phyloP scores from a whole-genome alignment of 92 coral and sea anemone genomes.

The Heliopora coerulea region DNA sequence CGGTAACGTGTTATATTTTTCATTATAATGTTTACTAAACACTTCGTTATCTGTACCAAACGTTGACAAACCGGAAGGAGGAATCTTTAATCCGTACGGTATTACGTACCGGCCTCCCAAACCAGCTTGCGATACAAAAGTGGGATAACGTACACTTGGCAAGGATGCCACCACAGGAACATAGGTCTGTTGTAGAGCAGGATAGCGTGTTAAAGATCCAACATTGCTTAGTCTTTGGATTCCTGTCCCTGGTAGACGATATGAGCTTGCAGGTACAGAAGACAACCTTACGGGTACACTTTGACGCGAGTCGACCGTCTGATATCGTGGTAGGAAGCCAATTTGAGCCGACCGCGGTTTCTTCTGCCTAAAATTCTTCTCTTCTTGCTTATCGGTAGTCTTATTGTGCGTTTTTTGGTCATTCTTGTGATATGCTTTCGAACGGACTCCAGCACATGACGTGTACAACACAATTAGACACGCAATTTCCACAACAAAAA shows the following conservation, averaged over 20 bases:
- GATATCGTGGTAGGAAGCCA: neutral
- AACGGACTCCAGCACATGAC: neutral
- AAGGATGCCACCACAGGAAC: conserved; percentile 5
- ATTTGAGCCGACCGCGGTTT: conserved; percentile 24
- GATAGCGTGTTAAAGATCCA: neutral
- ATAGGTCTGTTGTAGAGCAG: conserved; percentile 5
- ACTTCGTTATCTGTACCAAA: neutral
- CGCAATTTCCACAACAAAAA: neutral
- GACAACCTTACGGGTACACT: conserved; percentile 16
- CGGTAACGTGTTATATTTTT: conserved; percentile 30
- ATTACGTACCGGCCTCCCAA: conserved; percentile 10
- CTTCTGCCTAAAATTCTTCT: conserved; percentile 2
- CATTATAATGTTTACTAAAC: conserved; percentile 18
- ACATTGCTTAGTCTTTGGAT: conserved; percentile 1
- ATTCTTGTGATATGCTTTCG: neutral
- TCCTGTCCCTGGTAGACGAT: neutral
- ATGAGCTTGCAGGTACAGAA: conserved; percentile 15
- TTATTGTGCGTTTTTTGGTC: neutral
- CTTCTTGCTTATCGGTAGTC: neutral
- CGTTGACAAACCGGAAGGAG: neutral
- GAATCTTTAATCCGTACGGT: conserved; percentile 26
- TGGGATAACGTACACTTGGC: conserved; percentile 13
- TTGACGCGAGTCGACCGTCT: conserved; percentile 3
- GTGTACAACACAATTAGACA: neutral
- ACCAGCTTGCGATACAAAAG: neutral